Base-by-base conservation (phyloP, 2,113 vertebrate genomes). In the Oreamnos americanus region DNA sequence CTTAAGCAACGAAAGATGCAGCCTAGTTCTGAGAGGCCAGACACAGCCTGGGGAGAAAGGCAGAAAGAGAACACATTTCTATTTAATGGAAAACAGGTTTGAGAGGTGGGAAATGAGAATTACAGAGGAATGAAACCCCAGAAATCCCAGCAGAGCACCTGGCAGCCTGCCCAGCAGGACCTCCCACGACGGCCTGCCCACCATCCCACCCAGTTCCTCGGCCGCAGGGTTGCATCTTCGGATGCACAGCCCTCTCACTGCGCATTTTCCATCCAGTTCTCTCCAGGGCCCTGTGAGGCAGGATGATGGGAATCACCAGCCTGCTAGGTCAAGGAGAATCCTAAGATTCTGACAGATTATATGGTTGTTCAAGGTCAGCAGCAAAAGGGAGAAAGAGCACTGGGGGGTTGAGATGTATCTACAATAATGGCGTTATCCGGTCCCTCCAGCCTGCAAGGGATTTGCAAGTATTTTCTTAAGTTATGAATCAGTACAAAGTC, bases 391-490 rank as follows among this genome's bases (percentile, higher is more conserved):
- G 49, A 10, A 30, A 64, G 9, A 49, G 17, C 39, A 5, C 2
- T n/a, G 12, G 15, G 51, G 45, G 21, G 10, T 9, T 19, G 5
- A 53, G 51, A 47, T 2, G 17, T 47, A 84, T 49, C 60, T 36
- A n/a, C 13, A 7, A 43, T 0, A n/a, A 21, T 12, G 28, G 23
- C 30, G 11, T 49, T 9, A 19, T 45, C 39, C 2, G 21, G 43
- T 45, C 36, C 28, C 82, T 49, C 74, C 17, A 28, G 45, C 26
- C 85, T 84, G 83, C 39, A 5, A 90, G 55, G 28, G 90, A 92
- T 97, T 94, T 96, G 87, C 95, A 90, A 83, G 67, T 10, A 91
- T 97, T 96, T 98, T 96, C 96, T 85, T 96, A 96, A 98, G 36
- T 96, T 96, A 97, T 96, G 85, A 96, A 79, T 90, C 87, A n/a